phyloP scores from a whole-genome alignment of 2,113 vertebrate genomes.

The Rostratula benghalensis region DNA sequence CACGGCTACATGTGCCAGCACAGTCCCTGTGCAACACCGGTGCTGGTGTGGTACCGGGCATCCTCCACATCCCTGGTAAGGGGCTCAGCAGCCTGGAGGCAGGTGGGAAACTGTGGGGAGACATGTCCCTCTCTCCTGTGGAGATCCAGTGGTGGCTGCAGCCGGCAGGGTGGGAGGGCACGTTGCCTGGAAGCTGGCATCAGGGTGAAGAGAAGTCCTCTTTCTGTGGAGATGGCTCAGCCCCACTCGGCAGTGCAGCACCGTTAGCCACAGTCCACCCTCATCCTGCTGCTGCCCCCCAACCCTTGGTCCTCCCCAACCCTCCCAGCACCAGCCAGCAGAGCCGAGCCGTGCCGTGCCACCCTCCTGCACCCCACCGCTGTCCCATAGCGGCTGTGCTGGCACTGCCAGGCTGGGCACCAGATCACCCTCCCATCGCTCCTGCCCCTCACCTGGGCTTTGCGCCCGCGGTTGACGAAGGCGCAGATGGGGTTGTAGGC shows the following conservation, averaged over 20 bases:
- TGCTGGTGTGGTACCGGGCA: fast-evolving
- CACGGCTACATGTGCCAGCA: fast-evolving
- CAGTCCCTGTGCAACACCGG: fast-evolving
- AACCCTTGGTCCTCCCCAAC: not conserved
- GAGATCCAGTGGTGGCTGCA: not conserved
- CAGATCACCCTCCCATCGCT: not conserved
- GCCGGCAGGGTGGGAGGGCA: not conserved
- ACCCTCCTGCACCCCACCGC: not conserved
- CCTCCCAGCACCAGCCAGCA: not conserved
- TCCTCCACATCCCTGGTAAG: not conserved
- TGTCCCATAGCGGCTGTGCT: fast-evolving
- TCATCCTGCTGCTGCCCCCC: not conserved
- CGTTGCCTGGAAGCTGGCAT: fast-evolving
- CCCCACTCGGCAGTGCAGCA: not conserved
- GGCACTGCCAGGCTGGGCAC: fast-evolving
- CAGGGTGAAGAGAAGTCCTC: not conserved
- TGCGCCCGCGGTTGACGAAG: conserved; percentile 93
- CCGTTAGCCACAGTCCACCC: fast-evolving
- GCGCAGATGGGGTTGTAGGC: conserved; percentile 98
- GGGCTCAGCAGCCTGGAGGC: not conserved
- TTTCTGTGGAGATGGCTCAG: not conserved
- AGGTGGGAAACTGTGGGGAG: not conserved
- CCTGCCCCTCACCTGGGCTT: conserved; percentile 87
- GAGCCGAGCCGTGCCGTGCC: fast-evolving
- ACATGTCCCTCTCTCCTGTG: fast-evolving